Evolutionary conservation across 2,113 vertebrate genomes (phyloP), one percentile per base, ranked within the genome.

Genomic region (Trinectes maculatus): DNA sequence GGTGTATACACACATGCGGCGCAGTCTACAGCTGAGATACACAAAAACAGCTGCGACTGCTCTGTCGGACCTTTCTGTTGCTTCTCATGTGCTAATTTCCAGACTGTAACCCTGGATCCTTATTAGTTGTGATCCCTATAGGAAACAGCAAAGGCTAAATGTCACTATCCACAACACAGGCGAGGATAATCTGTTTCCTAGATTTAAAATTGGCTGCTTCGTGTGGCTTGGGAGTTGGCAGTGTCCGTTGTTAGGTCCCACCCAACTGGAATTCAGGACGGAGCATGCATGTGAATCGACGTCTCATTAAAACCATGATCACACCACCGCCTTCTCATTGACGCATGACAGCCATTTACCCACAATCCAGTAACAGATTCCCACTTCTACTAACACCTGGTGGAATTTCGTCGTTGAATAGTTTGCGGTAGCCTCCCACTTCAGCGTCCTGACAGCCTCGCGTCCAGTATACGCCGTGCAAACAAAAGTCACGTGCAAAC

Each of bases 401-500:
- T 55, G 63, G 78, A 82, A 54, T 79, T 33, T 65, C 13, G 46
- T 0, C 2, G 33, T 18, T 86, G 85, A 86, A 86, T 83, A 66
- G 64, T 62, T 60, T 37, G 58, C 29, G 65, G 40, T 36, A 33
- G 77, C 49, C 69, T 67, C 63, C n/a, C 72, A 44, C 76, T 77
- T 71, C 46, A 42, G 25, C 42, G 71, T 71, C 73, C 75, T 80
- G 85, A 89, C 85, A 88, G 77, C 64, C 76, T 43, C 18, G 49
- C 72, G 51, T 63, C n/a, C n/a, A n/a, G 79, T 73, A 47, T 64
- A 53, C n/a, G 59, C 44, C 28, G 47, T 18, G 28, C 24, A 84
- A 78, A 85, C 79, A 88, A 87, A 86, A 75, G 76, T 84, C 80
- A 77, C 77, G 60, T 73, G 61, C 82, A 77, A 83, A 82, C 75